Conservation (phyloP, 2,113 vertebrate species). For the Spermophilus dauricus region DNA sequence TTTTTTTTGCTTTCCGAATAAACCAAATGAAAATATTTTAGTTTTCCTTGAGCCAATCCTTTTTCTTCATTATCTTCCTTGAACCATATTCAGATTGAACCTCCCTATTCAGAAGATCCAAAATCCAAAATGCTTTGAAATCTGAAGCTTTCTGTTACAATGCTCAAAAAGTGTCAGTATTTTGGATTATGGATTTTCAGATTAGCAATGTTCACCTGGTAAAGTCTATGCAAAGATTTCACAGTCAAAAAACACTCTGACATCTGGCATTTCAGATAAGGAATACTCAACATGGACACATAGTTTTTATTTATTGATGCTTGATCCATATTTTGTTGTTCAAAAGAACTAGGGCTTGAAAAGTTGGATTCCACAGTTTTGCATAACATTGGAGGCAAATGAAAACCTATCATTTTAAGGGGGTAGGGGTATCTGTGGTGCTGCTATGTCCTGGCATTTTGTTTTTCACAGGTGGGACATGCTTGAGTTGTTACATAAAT, state of each 20-base stretch:
- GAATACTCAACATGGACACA: not conserved
- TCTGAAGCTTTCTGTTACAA: not conserved
- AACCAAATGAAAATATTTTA: not conserved
- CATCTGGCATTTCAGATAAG: not conserved
- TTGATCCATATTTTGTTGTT: not conserved
- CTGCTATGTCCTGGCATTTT: not conserved
- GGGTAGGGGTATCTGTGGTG: rapidly evolving
- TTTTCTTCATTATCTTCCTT: not conserved
- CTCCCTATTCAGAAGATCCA: not conserved
- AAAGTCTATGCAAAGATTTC: not conserved
- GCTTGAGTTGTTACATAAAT: not conserved
- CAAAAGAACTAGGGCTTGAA: not conserved
- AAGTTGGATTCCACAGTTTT: not conserved
- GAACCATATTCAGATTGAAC: not conserved
- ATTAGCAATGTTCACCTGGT: too few species aligned
- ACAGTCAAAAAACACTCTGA: not conserved
- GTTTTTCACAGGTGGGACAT: not conserved
- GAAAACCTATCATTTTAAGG: too few species aligned
- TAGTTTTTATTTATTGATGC: not conserved
- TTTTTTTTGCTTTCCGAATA: not conserved
- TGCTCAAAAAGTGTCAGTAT: not conserved
- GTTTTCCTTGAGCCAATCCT: not conserved
- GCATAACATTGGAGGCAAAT: not conserved
- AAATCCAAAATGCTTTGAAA: not conserved
- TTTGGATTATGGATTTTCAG: not conserved